Evolutionary conservation across 2,888 invertebrate genomes (phyloP).

Genomic region (Vesta saturnalis): DNA sequence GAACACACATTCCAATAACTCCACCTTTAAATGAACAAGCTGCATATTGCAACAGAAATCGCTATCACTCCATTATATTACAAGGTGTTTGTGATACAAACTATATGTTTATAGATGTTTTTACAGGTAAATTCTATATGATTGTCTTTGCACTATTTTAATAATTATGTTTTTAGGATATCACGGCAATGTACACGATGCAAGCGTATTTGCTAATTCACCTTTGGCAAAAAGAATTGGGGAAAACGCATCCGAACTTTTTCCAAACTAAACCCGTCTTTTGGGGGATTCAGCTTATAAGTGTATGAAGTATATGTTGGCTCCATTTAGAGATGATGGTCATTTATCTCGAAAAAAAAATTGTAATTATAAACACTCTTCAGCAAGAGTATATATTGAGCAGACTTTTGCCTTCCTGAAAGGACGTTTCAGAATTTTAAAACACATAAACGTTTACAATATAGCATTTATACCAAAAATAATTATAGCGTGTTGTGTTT

Average conservation of each 20-base stretch:
- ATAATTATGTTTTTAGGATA: not conserved
- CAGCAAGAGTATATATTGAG: too few relatives aligned
- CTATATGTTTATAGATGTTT: not conserved
- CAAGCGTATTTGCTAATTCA: not conserved
- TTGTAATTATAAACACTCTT: too few relatives aligned
- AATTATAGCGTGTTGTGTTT: not conserved
- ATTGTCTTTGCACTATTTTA: not conserved
- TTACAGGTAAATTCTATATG: not conserved
- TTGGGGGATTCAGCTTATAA: too few relatives aligned
- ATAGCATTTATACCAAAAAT: too few relatives aligned
- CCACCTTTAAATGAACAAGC: not conserved
- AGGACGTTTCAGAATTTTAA: not conserved
- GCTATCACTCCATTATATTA: slow-evolving; percentile 2
- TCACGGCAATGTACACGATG: not conserved
- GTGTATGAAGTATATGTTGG: too few relatives aligned
- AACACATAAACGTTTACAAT: not conserved
- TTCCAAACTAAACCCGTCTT: too few relatives aligned
- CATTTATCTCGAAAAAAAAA: too few relatives aligned
- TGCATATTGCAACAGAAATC: not conserved
- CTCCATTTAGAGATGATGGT: too few relatives aligned
- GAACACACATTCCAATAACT: slow-evolving; percentile 8
- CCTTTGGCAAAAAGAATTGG: not conserved
- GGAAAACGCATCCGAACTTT: too few relatives aligned
- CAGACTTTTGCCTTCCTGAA: slow-evolving; percentile 1
- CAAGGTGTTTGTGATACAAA: slow-evolving; percentile 4